A percentile compares a stretch with the other conserved stretches of the same genome.
Evolutionary conservation across 2,888 invertebrate genomes (phyloP).

Genomic region (Drosophila paracracens): DNA sequence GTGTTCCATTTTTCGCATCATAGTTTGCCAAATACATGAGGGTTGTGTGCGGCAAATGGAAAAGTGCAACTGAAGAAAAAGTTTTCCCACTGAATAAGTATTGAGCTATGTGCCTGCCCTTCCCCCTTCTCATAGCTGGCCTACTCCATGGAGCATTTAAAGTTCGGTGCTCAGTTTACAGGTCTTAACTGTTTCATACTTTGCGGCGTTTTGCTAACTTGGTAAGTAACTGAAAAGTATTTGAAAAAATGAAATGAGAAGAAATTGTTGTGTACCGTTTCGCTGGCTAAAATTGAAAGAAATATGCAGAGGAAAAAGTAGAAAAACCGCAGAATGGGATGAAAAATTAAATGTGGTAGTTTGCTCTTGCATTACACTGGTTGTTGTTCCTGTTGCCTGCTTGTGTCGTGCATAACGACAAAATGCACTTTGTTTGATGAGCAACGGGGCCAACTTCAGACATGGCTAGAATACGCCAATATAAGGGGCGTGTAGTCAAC

Average conservation of each 20-base stretch:
- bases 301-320: conserved; percentile 20
- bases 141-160: conserved; percentile 33
- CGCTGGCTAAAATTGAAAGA: conserved; percentile 45
- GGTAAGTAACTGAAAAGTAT: conserved; percentile 42
- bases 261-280: conserved; percentile 15
- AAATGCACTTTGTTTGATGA: conserved; percentile 69
- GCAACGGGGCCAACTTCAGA: conserved; percentile 16
- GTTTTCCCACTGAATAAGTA: conserved; percentile 20
- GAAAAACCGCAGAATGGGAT: conserved; percentile 1
- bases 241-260: conserved; percentile 18
- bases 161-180: conserved; percentile 36
- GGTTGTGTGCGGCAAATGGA: conserved; percentile 27
- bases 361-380: conserved; percentile 1
- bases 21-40: conserved; percentile 25
- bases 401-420: conserved; percentile 37
- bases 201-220: conserved; percentile 51
- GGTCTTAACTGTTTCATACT: conserved; percentile 47
- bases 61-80: conserved; percentile 23
- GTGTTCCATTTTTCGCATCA: conserved; percentile 3
- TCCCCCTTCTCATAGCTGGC: neutral
- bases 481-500: conserved; percentile 20
- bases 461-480: conserved; percentile 30
- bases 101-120: conserved; percentile 19
- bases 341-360: conserved; percentile 40
- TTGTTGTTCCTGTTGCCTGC: conserved; percentile 19